These are phyloP conservation scores for Neotoxoptera formosana DNA, from an alignment of 1,140 invertebrate species.

Conservation along the genomic window DNA sequence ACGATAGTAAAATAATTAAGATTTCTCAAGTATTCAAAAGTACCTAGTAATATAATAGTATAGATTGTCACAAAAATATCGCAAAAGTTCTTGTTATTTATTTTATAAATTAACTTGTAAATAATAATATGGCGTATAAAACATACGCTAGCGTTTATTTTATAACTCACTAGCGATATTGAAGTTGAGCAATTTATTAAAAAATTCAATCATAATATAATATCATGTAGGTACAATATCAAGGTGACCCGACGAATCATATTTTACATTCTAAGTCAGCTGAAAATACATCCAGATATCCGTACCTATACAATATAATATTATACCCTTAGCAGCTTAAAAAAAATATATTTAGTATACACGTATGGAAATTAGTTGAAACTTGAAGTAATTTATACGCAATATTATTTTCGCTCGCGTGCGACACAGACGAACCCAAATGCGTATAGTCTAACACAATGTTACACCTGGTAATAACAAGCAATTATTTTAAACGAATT, in stretches of 20 bases:
- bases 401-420: neutral
- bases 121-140: too few relatives aligned
- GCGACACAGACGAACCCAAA: neutral
- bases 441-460: neutral
- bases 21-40: neutral
- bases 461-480: neutral
- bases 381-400: neutral
- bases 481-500: constrained; percentile 11
- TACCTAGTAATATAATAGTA: neutral
- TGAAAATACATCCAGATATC: neutral
- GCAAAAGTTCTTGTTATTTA: neutral
- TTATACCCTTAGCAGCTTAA: neutral
- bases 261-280: neutral
- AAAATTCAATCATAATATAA: neutral
- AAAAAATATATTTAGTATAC: neutral
- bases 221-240: neutral
- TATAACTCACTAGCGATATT: neutral
- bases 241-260: neutral
- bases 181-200: neutral
- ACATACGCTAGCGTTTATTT: too few relatives aligned
- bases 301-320: neutral
- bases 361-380: neutral
- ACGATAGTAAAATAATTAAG: neutral
- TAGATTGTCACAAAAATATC: neutral
- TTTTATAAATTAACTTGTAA: neutral